phyloP scores from a whole-genome alignment of 2,888 invertebrate species.

The Cheilosia vernalis region DNA sequence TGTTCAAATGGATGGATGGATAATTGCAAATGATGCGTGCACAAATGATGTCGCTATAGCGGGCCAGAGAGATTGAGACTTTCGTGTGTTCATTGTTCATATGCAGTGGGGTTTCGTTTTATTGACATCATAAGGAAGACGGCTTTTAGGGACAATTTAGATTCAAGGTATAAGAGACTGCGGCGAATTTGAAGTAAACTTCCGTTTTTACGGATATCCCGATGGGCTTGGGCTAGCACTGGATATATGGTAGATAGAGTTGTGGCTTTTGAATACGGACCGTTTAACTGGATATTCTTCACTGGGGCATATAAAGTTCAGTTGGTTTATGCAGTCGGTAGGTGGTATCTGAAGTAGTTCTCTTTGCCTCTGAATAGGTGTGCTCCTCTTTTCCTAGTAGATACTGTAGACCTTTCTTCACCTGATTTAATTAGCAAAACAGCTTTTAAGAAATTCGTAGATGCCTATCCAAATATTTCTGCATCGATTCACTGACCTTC shows the following conservation, averaged over 20 bases:
- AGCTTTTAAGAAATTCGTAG: too few relatives aligned
- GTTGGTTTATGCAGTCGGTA: background rate
- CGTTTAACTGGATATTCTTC: slow-evolving; percentile 16
- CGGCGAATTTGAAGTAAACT: slow-evolving; percentile 37
- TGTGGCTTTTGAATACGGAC: background rate
- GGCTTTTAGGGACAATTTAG: slow-evolving; percentile 22
- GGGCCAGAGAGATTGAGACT: slow-evolving; percentile 5
- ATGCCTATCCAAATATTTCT: too few relatives aligned
- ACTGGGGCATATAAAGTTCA: slow-evolving; percentile 1
- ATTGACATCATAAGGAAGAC: slow-evolving; percentile 41
- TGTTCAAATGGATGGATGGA: slow-evolving; percentile 62
- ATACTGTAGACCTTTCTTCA: too few relatives aligned
- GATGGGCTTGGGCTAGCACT: background rate
- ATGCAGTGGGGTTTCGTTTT: slow-evolving; percentile 37
- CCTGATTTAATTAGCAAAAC: too few relatives aligned
- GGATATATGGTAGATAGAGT: background rate
- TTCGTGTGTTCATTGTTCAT: background rate
- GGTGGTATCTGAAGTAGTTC: too few relatives aligned
- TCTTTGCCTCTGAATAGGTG: too few relatives aligned
- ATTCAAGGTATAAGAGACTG: background rate
- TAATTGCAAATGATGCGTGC: slow-evolving; percentile 70
- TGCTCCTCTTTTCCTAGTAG: too few relatives aligned
- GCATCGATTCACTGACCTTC: too few relatives aligned
- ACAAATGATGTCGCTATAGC: slow-evolving; percentile 35
- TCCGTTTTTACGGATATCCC: slow-evolving; percentile 16